phyloP scores from a whole-genome alignment of 2,888 invertebrate genomes.

The Lasioglossum pauxillum region DNA sequence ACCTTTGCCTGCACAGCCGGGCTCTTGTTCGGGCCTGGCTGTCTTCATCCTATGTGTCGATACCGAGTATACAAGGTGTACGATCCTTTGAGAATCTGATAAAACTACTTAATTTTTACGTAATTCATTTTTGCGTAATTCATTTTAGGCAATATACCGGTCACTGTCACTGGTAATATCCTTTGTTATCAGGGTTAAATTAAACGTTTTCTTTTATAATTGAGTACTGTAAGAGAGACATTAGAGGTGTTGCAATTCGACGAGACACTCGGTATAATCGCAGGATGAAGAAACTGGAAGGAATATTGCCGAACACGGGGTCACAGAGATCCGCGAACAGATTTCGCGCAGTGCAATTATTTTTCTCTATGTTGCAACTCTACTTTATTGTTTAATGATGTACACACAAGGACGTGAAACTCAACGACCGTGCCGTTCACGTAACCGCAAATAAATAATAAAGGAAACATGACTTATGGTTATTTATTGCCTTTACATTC shows the following conservation, averaged over 20 bases:
- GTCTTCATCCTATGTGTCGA: neutral
- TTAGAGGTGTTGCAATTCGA: neutral
- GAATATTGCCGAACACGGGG: neutral
- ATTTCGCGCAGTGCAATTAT: neutral
- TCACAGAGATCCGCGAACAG: neutral
- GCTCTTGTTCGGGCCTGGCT: neutral
- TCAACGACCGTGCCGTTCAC: neutral
- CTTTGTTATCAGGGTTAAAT: neutral
- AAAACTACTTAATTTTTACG: neutral
- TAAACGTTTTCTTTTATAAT: neutral
- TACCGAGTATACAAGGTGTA: neutral
- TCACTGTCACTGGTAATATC: neutral
- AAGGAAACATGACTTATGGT: neutral
- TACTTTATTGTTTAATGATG: neutral
- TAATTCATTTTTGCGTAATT: too few relatives aligned
- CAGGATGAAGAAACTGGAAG: neutral
- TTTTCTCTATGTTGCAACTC: neutral
- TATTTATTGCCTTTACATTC: neutral
- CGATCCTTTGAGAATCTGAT: neutral
- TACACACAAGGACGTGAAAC: neutral
- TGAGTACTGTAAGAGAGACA: neutral
- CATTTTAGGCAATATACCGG: neutral
- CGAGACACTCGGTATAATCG: neutral
- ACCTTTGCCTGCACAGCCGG: constrained; percentile 16
- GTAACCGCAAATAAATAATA: neutral